phyloP scores from a whole-genome alignment of 2,113 vertebrate species.

The Micromys minutus region DNA sequence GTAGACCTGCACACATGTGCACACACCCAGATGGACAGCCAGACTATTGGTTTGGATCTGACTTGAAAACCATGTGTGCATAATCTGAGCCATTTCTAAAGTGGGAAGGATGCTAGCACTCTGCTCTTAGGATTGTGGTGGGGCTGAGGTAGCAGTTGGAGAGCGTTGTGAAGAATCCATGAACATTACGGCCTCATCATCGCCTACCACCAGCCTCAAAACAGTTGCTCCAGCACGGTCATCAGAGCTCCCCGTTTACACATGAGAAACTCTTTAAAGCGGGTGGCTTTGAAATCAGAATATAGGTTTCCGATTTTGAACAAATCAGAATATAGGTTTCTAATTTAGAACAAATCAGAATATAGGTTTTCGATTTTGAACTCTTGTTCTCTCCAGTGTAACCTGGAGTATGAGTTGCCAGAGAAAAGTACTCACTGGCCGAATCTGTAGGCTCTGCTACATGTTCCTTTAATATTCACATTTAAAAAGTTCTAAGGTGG shows the following conservation, averaged over 20 bases:
- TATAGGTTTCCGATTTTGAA: neutral
- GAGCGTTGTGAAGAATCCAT: neutral
- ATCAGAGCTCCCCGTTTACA: neutral
- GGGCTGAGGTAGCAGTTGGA: neutral
- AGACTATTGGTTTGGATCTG: slow-evolving; percentile 18
- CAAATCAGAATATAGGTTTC: neutral
- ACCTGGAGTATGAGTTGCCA: neutral
- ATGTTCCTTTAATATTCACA: neutral
- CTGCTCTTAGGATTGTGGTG: neutral
- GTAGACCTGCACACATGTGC: neutral
- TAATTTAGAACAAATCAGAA: slow-evolving; percentile 20
- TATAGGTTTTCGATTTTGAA: neutral
- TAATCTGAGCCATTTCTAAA: slow-evolving; percentile 21
- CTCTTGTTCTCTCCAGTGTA: neutral
- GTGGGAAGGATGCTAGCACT: neutral
- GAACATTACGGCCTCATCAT: neutral
- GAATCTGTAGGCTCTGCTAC: neutral
- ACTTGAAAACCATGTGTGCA: neutral
- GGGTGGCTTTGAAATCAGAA: slow-evolving; percentile 23
- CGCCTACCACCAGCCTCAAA: neutral
- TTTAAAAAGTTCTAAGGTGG: neutral
- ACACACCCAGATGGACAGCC: neutral
- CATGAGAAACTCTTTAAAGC: neutral
- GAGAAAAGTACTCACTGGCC: neutral
- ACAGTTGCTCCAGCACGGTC: neutral